Base-by-base conservation (phyloP, 2,888 invertebrate genomes). In the Leptinotarsa juncta region DNA sequence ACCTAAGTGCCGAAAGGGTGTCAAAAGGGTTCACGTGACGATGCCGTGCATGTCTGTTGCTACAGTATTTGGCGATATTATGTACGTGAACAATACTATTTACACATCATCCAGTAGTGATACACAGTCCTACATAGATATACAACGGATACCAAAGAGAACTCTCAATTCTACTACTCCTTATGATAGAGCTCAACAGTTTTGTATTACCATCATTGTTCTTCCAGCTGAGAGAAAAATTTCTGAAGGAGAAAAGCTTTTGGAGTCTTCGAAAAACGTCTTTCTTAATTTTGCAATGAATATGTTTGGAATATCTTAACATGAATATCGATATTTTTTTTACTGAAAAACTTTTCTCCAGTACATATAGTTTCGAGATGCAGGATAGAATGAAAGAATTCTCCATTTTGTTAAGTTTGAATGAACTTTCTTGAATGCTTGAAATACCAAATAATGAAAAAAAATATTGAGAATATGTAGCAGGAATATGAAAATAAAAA, bases 201-300 rank as follows among this genome's bases (percentile, higher is more conserved):
- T 84, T 71, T 85, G 85, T 68, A 85, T 85, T 7, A 83, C 84
- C 2, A 79, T 85, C 60, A 66, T 85, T 15, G 84, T 83, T n/a
- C 73, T 84, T 42, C 85, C 85, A 10, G 82, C 84, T 4, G 81
- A 81, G 53, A 81, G 82, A 57, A 76, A 80, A 70, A 71, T 78
- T 20, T 80, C 83, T 1, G 82, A 82, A 70, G 84, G 83, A 42
- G 85, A 85, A 66, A 74, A 79, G 60, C n/a, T 83, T 3, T 76
- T 83, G 65, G 70, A 81, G 14, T 77, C 76, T 53, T 78, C 81
- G 1, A 81, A 81, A 23, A 77, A 74, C 50, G 71, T 83, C 32
- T 79, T 84, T 67, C 68, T 79, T 0, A 80, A 78, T 18, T 82
- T 84, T 74, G 72, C 82, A 15, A 80, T 81, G 7, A 82, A 80